Percentiles rank a stretch among this genome's conserved stretches.
phyloP scores from a whole-genome alignment of 2,113 vertebrate species.

The Otocyon megalotis region DNA sequence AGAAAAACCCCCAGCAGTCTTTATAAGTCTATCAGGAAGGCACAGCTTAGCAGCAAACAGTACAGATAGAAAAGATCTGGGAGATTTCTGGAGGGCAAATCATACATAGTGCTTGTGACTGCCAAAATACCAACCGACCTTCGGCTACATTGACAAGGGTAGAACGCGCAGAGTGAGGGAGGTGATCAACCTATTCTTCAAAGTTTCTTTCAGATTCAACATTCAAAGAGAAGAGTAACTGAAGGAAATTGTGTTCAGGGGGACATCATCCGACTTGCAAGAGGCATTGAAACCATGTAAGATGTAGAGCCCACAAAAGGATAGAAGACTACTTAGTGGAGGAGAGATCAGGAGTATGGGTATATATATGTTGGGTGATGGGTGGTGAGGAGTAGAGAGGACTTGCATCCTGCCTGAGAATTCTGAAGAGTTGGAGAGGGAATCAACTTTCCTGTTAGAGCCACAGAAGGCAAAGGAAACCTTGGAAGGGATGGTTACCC shows the following conservation, averaged over 20 bases:
- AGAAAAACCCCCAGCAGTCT: background rate
- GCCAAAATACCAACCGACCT: background rate
- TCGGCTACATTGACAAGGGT: background rate
- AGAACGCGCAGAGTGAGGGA: background rate
- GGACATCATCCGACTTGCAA: background rate
- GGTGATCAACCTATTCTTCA: background rate
- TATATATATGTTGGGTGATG: background rate
- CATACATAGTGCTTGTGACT: background rate
- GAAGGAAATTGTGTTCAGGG: background rate
- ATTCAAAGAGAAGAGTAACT: background rate
- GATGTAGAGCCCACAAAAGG: background rate
- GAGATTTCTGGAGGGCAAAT: background rate
- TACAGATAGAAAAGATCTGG: background rate
- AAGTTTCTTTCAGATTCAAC: background rate
- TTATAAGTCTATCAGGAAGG: background rate
- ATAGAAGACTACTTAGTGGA: background rate
- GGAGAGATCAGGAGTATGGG: no score
- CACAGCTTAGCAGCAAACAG: background rate
- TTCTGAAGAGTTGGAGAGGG: background rate
- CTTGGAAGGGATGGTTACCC: background rate
- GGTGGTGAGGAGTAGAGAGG: background rate
- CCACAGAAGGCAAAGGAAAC: background rate
- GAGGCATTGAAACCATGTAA: background rate
- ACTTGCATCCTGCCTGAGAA: background rate
- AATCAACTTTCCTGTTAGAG: background rate